A percentile compares a stretch with the other conserved stretches of the same genome.
Conservation (phyloP, 2,888 invertebrate genomes). For the Meteorus colon region DNA sequence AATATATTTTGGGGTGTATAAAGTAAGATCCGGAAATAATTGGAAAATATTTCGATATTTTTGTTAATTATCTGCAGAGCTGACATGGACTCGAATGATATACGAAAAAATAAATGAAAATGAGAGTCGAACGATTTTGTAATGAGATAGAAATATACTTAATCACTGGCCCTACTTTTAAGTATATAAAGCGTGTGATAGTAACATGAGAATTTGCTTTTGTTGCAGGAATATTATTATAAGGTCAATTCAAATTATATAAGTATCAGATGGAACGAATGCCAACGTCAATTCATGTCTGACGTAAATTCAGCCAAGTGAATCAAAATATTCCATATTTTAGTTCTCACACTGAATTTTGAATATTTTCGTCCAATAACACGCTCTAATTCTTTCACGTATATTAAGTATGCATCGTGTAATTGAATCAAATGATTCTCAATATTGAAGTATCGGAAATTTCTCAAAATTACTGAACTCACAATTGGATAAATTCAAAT, state of each 20-base stretch:
- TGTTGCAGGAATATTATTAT: conserved; percentile 4
- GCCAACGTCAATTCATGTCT: conserved; percentile 7
- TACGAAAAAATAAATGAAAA: not conserved
- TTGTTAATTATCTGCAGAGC: not conserved
- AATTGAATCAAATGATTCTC: too few species aligned
- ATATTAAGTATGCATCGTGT: too few species aligned
- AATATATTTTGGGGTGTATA: not conserved
- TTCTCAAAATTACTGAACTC: too few species aligned
- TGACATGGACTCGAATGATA: not conserved
- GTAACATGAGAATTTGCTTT: not conserved
- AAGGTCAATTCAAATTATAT: not conserved
- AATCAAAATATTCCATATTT: conserved; percentile 23
- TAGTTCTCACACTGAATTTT: not conserved
- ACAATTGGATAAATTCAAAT: too few species aligned
- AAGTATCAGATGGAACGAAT: conserved; percentile 14
- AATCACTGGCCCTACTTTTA: not conserved
- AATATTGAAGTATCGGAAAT: too few species aligned
- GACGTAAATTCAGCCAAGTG: conserved; percentile 8
- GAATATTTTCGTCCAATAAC: conserved; percentile 2
- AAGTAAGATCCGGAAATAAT: not conserved
- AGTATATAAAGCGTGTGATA: not conserved
- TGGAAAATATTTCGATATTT: not conserved
- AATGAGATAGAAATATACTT: conserved; percentile 1
- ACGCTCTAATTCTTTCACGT: too few species aligned
- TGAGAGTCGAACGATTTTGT: not conserved